Conservation (phyloP, 2,797 vertebrate genomes). For the Pipistrellus kuhlii region DNA sequence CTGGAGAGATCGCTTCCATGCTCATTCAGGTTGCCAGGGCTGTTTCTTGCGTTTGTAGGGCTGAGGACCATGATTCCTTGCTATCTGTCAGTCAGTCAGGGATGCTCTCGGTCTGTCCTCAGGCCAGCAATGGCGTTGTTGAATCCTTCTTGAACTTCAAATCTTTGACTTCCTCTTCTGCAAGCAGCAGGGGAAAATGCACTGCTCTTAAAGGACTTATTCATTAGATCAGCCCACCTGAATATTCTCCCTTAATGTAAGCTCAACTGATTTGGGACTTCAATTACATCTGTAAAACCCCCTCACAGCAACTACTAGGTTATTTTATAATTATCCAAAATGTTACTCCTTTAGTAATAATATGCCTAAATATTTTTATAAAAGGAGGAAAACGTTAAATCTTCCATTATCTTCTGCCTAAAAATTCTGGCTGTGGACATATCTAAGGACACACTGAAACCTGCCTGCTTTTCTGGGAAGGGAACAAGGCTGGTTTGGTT, state of each 20-base stretch:
- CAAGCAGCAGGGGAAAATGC: neutral
- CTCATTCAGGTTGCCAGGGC: neutral
- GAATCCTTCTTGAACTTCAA: neutral
- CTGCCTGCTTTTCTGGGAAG: neutral
- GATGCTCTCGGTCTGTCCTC: neutral
- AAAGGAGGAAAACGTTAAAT: slow-evolving; percentile 29
- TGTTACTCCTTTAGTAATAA: neutral
- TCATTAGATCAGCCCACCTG: neutral
- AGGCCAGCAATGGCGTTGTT: neutral
- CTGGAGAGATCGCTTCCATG: neutral
- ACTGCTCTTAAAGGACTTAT: neutral
- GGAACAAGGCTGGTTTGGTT: neutral
- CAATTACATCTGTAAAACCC: neutral
- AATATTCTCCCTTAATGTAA: neutral
- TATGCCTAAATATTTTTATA: slow-evolving; percentile 30
- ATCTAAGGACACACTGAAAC: neutral
- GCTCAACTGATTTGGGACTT: slow-evolving; percentile 8
- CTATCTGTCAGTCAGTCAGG: neutral
- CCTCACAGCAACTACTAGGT: neutral
- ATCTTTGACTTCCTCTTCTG: neutral
- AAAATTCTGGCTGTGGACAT: slow-evolving; percentile 6
- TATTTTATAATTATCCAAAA: neutral
- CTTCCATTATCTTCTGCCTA: neutral
- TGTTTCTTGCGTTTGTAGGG: neutral
- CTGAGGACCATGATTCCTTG: neutral